Conservation (phyloP, 1,140 invertebrate species). For the Nasonia giraulti region DNA sequence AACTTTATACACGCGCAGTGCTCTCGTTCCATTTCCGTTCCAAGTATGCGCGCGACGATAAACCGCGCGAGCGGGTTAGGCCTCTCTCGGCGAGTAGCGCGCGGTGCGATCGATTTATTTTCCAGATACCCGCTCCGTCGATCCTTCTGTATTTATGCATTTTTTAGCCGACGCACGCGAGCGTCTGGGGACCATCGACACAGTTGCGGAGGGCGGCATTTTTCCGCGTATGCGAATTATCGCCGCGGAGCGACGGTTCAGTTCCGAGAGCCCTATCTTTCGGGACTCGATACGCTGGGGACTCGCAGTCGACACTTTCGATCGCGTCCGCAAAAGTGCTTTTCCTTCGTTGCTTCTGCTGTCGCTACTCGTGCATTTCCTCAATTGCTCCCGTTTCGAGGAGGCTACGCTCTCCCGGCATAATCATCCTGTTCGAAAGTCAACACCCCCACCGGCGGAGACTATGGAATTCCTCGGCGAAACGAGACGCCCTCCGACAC, state of each 20-base stretch:
- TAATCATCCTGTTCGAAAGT: background rate
- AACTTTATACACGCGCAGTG: slow-evolving; percentile 11
- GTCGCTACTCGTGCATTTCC: no score
- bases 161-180: background rate
- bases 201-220: no score
- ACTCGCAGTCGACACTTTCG: background rate
- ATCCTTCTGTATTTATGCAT: background rate
- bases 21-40: slow-evolving; percentile 4
- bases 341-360: background rate
- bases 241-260: background rate
- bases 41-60: slow-evolving; percentile 22
- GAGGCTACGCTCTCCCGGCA: background rate
- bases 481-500: background rate
- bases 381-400: background rate
- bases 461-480: background rate
- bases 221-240: background rate
- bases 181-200: background rate
- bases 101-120: background rate
- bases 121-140: background rate
- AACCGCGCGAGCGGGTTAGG: slow-evolving; percentile 24
- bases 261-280: background rate
- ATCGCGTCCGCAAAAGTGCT: background rate
- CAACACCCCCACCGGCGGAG: background rate
- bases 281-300: no score
- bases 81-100: background rate